A percentile compares a stretch with the other conserved stretches of the same genome.
phyloP scores from a whole-genome alignment of 2,113 vertebrate genomes.

The Tragelaphus scriptus region DNA sequence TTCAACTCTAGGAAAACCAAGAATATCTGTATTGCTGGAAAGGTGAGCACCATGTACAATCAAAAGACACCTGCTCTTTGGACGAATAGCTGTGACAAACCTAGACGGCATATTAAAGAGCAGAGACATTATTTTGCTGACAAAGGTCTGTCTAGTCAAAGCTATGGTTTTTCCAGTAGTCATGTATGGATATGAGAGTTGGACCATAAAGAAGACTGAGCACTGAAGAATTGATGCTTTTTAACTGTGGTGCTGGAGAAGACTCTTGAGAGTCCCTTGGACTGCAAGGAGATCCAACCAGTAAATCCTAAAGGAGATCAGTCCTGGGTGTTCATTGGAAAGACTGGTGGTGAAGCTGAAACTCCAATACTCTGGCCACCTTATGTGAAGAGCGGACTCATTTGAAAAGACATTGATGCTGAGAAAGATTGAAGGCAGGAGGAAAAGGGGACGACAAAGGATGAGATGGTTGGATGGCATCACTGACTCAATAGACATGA shows the following conservation, averaged over 20 bases:
- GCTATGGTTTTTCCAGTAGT: neutral
- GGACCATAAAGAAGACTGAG: neutral
- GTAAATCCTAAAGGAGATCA: neutral
- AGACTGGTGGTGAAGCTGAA: neutral
- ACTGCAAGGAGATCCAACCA: neutral
- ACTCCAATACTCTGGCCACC: neutral
- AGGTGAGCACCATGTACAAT: neutral
- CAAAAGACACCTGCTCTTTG: neutral
- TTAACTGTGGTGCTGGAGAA: neutral
- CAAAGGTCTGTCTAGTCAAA: neutral
- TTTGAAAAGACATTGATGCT: neutral
- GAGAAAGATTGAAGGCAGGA: neutral
- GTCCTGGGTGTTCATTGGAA: neutral
- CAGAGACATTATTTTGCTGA: neutral
- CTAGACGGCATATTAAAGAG: neutral
- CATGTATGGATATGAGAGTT: neutral
- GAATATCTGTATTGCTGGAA: neutral
- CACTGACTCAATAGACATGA: accelerated
- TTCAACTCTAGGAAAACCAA: neutral
- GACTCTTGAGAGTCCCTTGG: neutral
- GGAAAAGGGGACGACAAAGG: accelerated
- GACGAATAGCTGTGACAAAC: neutral
- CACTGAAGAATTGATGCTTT: neutral
- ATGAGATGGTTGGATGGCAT: neutral
- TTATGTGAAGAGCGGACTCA: neutral